phyloP scores from a whole-genome alignment of 2,113 vertebrate species.

The Myocastor coypus region DNA sequence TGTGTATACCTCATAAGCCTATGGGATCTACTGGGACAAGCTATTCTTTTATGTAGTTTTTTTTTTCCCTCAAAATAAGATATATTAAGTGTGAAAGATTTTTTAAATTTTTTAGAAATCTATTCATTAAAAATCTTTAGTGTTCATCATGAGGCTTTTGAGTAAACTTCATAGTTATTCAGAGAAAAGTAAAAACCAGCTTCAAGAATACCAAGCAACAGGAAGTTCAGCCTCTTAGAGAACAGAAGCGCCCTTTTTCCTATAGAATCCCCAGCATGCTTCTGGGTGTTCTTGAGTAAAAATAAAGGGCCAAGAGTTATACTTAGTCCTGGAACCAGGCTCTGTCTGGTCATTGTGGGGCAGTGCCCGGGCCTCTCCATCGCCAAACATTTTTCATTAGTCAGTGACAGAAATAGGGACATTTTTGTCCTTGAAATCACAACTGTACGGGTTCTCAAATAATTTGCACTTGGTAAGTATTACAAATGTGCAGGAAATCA shows the following conservation, averaged over 20 bases:
- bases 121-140: constrained; percentile 42
- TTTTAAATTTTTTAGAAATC: constrained; percentile 30
- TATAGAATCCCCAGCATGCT: background rate
- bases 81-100: constrained; percentile 27
- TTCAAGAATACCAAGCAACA: background rate
- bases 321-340: background rate
- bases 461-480: background rate
- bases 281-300: background rate
- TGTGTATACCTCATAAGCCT: background rate
- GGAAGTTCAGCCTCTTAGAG: background rate
- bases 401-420: background rate
- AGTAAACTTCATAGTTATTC: constrained; percentile 37
- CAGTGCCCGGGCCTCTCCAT: background rate
- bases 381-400: background rate
- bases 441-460: background rate
- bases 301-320: background rate
- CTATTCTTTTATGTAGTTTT: constrained; percentile 11
- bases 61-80: constrained; percentile 34
- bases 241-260: background rate
- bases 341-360: background rate
- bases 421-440: constrained; percentile 10
- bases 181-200: constrained; percentile 27
- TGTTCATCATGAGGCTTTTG: background rate
- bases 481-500: background rate
- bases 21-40: background rate